A percentile compares a stretch with the other conserved stretches of the same genome.
Evolutionary conservation across 2,113 vertebrate genomes (phyloP).

Genomic region (Tricholaema leucomelas): DNA sequence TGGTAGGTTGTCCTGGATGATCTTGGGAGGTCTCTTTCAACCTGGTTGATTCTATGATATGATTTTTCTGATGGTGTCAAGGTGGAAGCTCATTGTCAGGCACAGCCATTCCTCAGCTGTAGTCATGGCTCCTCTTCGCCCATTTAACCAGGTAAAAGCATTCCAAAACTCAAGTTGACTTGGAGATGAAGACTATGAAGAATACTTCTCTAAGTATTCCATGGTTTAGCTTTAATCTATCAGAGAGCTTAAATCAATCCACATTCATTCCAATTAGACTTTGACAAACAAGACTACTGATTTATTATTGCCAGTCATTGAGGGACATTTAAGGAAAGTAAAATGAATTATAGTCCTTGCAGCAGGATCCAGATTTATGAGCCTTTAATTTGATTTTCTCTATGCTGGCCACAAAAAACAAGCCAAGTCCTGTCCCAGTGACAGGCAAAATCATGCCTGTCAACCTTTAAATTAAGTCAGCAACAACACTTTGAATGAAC

Average conservation of each 20-base stretch:
- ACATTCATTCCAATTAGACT: neutral
- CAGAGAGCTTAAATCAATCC: neutral
- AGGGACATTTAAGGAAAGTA: neutral
- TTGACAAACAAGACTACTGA: neutral
- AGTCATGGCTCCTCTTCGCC: too few relatives aligned
- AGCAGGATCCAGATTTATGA: neutral
- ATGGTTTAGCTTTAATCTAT: neutral
- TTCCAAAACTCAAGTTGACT: too few relatives aligned
- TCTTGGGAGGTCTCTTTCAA: too few relatives aligned
- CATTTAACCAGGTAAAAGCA: too few relatives aligned
- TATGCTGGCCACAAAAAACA: neutral
- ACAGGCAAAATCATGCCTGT: neutral
- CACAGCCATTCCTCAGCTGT: too few relatives aligned
- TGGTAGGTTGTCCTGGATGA: too few relatives aligned
- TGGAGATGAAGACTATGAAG: too few relatives aligned
- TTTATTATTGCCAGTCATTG: slow-evolving; percentile 6
- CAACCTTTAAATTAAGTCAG: slow-evolving; percentile 1
- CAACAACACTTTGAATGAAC: neutral
- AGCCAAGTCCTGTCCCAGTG: neutral
- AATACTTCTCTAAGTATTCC: too few relatives aligned
- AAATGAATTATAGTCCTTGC: neutral
- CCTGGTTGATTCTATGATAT: too few relatives aligned
- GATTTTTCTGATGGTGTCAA: too few relatives aligned
- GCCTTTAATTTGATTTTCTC: neutral
- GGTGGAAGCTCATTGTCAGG: too few relatives aligned